Conservation (phyloP, 2,113 vertebrate species). For the Glaucomys volans region DNA sequence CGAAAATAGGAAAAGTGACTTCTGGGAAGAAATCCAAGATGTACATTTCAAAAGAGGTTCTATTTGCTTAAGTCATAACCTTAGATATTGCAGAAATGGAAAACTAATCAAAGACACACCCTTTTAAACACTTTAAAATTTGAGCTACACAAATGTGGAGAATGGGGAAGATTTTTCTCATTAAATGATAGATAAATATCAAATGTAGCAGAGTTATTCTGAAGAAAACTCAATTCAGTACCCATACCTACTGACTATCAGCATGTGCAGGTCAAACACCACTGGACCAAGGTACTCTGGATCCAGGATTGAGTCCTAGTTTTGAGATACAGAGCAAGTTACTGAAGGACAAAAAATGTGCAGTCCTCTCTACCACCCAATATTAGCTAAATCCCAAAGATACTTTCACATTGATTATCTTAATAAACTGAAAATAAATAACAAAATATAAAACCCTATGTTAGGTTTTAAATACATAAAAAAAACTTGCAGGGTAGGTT, state of each 20-base stretch:
- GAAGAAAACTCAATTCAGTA: not conserved
- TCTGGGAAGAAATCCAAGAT: constrained; percentile 73
- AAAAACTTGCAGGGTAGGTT: not conserved
- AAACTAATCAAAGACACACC: constrained; percentile 51
- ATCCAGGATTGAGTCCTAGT: not conserved
- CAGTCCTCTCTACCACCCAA: not conserved
- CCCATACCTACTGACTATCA: not conserved
- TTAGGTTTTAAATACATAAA: constrained; percentile 1
- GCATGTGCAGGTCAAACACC: not conserved
- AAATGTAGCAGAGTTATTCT: not conserved
- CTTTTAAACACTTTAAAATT: constrained; percentile 9
- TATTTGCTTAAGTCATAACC: constrained; percentile 52
- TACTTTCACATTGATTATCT: not conserved
- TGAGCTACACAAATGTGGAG: not conserved
- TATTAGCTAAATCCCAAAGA: not conserved
- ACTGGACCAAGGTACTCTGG: too few relatives aligned
- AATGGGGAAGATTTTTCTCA: not conserved
- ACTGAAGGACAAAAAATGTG: not conserved
- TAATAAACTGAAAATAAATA: constrained; percentile 22
- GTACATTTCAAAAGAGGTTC: constrained; percentile 44
- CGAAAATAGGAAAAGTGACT: constrained; percentile 33
- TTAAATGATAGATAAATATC: not conserved
- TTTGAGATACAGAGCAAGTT: not conserved
- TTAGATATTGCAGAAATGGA: constrained; percentile 60
- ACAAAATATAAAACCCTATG: not conserved